A percentile compares a stretch with the other conserved stretches of the same genome.
These are phyloP conservation scores for Phalacrocorax pelagicus DNA, from an alignment of 2,113 vertebrate genomes.

Conservation along the genomic window DNA sequence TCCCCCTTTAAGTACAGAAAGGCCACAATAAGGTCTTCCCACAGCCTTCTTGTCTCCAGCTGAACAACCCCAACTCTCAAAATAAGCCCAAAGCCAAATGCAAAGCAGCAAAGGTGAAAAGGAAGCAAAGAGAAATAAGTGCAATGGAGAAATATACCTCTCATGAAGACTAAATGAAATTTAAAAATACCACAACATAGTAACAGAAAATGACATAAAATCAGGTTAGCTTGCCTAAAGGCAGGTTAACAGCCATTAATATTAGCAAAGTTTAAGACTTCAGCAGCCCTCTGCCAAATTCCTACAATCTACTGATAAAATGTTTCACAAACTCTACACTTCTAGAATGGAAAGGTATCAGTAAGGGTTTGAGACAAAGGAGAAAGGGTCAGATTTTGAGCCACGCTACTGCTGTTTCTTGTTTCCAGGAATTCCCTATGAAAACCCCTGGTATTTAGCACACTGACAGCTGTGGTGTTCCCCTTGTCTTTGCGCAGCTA, in stretches of 20 bases:
- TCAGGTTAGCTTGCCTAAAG: background rate
- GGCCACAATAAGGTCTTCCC: no score
- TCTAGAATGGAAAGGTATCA: background rate
- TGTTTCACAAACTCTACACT: background rate
- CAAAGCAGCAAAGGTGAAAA: background rate
- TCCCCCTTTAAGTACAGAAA: no score
- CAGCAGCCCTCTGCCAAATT: background rate
- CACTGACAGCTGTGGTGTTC: background rate
- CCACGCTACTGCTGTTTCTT: background rate
- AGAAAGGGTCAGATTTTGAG: background rate
- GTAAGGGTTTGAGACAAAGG: background rate
- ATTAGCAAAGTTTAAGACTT: background rate
- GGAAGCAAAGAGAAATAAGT: background rate
- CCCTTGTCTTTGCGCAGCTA: background rate
- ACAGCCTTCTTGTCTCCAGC: no score
- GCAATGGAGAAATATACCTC: background rate
- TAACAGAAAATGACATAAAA: background rate
- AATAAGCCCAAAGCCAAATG: background rate
- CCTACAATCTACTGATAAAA: background rate
- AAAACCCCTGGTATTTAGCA: accelerated
- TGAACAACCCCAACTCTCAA: background rate
- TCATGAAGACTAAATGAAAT: background rate
- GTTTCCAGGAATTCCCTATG: background rate
- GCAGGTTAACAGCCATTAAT: background rate
- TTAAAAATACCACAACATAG: background rate